Percentiles rank a stretch among this genome's conserved stretches.
Evolutionary conservation across 1,140 invertebrate species (phyloP).

Genomic region (Habropoda laboriosa): DNA sequence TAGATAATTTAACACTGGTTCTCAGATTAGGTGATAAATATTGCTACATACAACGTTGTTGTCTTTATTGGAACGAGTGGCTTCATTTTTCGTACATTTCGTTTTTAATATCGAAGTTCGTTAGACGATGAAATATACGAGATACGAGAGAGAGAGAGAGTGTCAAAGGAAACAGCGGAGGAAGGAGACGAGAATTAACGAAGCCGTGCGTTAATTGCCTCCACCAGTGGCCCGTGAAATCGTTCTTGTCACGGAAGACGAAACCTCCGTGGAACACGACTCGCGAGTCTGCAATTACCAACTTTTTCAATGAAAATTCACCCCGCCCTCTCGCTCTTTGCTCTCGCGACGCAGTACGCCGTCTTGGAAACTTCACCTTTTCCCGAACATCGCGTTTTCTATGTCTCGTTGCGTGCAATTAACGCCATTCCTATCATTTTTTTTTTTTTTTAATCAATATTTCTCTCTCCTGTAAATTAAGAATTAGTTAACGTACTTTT

Average conservation of each 20-base stretch:
- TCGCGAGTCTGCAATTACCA: not conserved
- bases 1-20: too few species aligned
- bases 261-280: not conserved
- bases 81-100: not conserved
- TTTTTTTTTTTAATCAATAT: not conserved
- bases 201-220: conserved; percentile 12
- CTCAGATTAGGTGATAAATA: too few species aligned
- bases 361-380: not conserved
- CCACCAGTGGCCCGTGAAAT: conserved; percentile 7
- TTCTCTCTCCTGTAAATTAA: too few species aligned
- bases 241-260: conserved; percentile 15
- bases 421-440: not conserved
- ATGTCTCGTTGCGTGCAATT: not conserved
- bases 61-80: too few species aligned
- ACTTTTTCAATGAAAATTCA: conserved; percentile 9
- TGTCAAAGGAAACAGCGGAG: not conserved
- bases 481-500: too few species aligned
- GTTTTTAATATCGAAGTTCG: too few species aligned
- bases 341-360: too few species aligned
- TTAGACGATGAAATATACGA: not conserved
- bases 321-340: not conserved
- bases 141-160: too few species aligned
- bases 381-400: not conserved
- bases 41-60: too few species aligned
- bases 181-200: not conserved